Conservation (phyloP, 2,888 invertebrate genomes). For the Oscheius sp. region DNA sequence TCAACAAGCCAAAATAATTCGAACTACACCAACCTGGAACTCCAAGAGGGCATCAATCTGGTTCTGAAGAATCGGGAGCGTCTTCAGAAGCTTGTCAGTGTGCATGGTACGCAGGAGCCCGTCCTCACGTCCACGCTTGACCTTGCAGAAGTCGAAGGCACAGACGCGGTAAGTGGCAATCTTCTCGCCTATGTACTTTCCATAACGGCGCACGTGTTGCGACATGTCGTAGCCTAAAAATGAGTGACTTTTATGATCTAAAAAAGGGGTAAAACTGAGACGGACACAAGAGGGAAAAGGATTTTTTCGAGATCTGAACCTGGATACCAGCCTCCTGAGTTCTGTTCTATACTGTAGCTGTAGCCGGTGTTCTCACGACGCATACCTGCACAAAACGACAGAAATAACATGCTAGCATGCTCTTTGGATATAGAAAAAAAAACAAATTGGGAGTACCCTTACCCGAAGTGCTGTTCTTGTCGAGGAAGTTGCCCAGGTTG, state of each 20-base stretch:
- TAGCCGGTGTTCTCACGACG: conserved; percentile 30
- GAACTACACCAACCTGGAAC: conserved; percentile 81
- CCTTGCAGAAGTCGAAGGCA: conserved; percentile 99
- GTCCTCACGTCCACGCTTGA: conserved; percentile 97
- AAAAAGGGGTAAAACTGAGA: neutral
- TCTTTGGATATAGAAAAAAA: conserved; percentile 2
- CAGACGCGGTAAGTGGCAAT: conserved; percentile 96
- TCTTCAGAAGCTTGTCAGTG: conserved; percentile 94
- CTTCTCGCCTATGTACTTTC: conserved; percentile 99
- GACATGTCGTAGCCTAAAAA: conserved; percentile 97
- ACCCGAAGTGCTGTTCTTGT: conserved; percentile 98
- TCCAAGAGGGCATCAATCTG: conserved; percentile 94
- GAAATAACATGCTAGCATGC: conserved; percentile 7
- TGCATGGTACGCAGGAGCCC: conserved; percentile 96
- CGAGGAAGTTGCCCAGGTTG: conserved; percentile 95
- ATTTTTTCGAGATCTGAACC: conserved; percentile 1
- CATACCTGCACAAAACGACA: conserved; percentile 24
- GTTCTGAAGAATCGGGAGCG: conserved; percentile 91
- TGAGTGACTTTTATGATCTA: neutral
- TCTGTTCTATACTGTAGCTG: conserved; percentile 36
- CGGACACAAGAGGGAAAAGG: conserved; percentile 2
- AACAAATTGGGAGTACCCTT: conserved; percentile 73
- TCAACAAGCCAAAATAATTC: neutral
- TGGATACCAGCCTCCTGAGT: conserved; percentile 37
- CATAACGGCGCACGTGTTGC: conserved; percentile 96